Evolutionary conservation across 2,113 vertebrate species (phyloP), one percentile per base, ranked within the genome.

Genomic region (Corythornis madagascariensis): DNA sequence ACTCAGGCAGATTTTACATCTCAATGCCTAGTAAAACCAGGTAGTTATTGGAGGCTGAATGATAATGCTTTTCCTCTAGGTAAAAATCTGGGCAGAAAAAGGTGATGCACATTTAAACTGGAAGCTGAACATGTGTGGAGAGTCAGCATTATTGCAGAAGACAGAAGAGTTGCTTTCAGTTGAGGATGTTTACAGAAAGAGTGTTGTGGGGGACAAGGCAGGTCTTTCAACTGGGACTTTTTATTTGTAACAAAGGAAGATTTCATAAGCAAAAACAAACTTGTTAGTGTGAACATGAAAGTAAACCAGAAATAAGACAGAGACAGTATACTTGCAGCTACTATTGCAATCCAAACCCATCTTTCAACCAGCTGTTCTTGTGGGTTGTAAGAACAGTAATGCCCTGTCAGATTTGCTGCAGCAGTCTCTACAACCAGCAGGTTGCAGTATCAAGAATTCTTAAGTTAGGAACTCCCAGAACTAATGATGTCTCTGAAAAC

Each of bases 231-330:
- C 33, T 25, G 6, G 59, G 66, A 26, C 35, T 2, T 48, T 56
- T 45, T 28, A 8, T 56, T 50, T 59, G 29, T 6, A 33, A 75
- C 48, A 91, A 69, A 91, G 48, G 35, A 43, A 72, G 70, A 40
- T 42, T 93, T 94, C 71, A 75, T 56, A 61, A 38, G 63, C 59
- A 87, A 50, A 79, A 89, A 57, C 74, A 91, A 91, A 76, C 45
- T 79, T 6, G 0, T 29, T 82, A 33, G 43, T 94, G 57, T 86
- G 66, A 45, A 65, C 45, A 35, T 76, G 81, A 82, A 89, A 76
- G 29, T 50, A 65, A 75, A 92, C 13, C 35, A 84, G 73, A 81
- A 86, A 67, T 47, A 69, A n/a, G 70, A 61, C 1, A 11, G 75
- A 84, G 53, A n/a, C 57, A 82, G 20, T n/a, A 42, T 84, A 21